These are phyloP conservation scores for Anas platyrhynchos DNA, from an alignment of 2,113 vertebrate genomes.

Conservation along the genomic window DNA sequence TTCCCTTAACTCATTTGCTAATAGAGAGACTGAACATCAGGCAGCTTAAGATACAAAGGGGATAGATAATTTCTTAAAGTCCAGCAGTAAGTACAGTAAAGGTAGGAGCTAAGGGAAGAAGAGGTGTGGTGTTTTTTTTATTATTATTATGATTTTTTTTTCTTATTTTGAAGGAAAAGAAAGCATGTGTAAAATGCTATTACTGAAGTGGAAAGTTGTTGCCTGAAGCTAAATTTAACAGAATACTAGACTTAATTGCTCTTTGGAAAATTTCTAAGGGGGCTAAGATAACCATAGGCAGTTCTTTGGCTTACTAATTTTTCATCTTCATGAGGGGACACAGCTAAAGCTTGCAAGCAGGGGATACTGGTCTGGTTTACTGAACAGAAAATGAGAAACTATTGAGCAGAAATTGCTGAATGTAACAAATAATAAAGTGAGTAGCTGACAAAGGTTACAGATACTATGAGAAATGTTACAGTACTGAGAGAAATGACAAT, in stretches of 20 bases:
- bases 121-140: background rate
- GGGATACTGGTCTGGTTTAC: background rate
- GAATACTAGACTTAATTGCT: background rate
- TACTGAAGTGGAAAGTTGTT: background rate
- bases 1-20: background rate
- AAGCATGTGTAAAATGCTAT: background rate
- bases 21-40: background rate
- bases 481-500: accelerated
- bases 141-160: background rate
- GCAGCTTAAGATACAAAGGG: background rate
- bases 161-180: background rate
- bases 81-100: accelerated
- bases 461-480: background rate
- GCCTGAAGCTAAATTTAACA: background rate
- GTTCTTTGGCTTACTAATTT: background rate
- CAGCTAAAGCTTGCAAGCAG: background rate
- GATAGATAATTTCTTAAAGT: background rate
- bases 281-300: background rate
- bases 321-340: background rate
- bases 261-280: background rate
- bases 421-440: background rate
- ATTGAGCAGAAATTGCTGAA: background rate
- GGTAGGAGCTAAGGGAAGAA: background rate
- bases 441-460: background rate
- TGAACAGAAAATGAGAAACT: background rate